Percentiles rank a stretch among this genome's conserved stretches.
Evolutionary conservation across 1,140 invertebrate species (phyloP).

Genomic region (Grapholita molesta): DNA sequence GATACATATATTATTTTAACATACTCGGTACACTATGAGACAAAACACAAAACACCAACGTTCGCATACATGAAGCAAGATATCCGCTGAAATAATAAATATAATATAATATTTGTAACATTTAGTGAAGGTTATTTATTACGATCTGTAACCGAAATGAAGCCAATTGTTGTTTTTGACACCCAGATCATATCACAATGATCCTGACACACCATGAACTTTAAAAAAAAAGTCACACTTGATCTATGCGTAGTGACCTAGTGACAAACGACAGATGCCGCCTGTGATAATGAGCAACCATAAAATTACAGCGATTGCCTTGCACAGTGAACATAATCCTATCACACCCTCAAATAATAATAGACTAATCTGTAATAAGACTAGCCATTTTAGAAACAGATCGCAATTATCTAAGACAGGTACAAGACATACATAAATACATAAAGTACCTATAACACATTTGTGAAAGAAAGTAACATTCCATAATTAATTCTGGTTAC

Average conservation of each 20-base stretch:
- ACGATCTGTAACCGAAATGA: constrained; percentile 77
- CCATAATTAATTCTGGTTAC: neutral
- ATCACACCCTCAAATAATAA: neutral
- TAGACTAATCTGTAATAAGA: constrained; percentile 38
- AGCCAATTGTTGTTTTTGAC: constrained; percentile 67
- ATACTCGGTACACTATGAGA: constrained; percentile 50
- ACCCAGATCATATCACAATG: constrained; percentile 65
- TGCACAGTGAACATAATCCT: neutral
- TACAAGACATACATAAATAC: constrained; percentile 36
- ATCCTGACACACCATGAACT: constrained; percentile 37
- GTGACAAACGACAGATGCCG: neutral
- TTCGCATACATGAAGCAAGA: constrained; percentile 63
- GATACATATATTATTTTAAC: constrained; percentile 54
- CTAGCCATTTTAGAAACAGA: constrained; percentile 76
- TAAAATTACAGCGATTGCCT: neutral
- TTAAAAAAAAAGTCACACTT: neutral
- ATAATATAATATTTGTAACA: constrained; percentile 32
- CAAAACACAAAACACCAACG: constrained; percentile 54
- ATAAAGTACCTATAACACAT: constrained; percentile 20
- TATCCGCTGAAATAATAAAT: constrained; percentile 50
- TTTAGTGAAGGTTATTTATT: constrained; percentile 43
- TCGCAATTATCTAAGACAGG: constrained; percentile 56
- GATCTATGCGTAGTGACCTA: neutral
- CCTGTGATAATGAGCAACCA: neutral
- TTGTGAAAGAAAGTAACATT: neutral